Conservation (phyloP, 2,113 vertebrate species). For the Notarius quadriscutis region DNA sequence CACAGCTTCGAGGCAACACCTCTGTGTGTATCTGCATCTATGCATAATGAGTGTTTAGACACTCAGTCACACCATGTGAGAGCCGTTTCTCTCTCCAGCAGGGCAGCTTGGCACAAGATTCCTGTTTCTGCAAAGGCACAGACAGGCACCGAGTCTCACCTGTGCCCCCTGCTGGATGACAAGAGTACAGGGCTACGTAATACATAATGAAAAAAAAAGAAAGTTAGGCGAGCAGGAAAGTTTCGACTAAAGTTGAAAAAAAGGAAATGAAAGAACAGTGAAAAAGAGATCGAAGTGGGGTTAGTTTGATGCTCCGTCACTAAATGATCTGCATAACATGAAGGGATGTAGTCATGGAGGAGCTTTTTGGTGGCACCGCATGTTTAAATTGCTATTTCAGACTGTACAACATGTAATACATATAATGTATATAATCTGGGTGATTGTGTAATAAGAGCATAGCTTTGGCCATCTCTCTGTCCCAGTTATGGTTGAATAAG, state of each 20-base stretch:
- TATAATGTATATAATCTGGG: background rate
- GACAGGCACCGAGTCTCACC: conserved; percentile 56
- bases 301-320: background rate
- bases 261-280: background rate
- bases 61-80: background rate
- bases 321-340: background rate
- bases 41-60: conserved; percentile 21
- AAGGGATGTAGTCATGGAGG: background rate
- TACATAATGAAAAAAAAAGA: background rate
- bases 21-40: background rate
- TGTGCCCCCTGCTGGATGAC: conserved; percentile 32
- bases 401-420: background rate
- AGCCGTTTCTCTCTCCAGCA: conserved; percentile 9
- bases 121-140: conserved; percentile 50
- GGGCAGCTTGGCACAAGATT: background rate
- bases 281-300: background rate
- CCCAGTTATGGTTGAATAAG: background rate
- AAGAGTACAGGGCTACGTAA: background rate
- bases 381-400: background rate
- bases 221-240: background rate
- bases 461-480: background rate
- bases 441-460: background rate
- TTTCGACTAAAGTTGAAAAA: background rate
- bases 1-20: background rate
- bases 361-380: background rate